Evolutionary conservation across 2,113 vertebrate genomes (phyloP), one percentile per base, ranked within the genome.

Genomic region (Lepidothrix coronata): DNA sequence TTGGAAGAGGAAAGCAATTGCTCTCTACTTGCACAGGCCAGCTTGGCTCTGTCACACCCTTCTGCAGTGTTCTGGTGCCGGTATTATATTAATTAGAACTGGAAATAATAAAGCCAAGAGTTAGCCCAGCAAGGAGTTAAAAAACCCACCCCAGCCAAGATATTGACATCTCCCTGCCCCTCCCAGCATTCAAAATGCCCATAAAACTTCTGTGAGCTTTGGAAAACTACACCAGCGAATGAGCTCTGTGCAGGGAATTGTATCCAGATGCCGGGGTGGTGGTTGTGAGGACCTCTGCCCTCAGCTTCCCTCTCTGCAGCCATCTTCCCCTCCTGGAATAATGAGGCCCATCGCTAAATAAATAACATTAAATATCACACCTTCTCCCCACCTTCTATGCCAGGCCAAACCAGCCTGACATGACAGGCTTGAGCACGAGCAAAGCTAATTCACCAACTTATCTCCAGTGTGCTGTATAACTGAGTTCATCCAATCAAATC

Each of bases 391-490:
- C 55, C 46, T 66, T 39, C 49, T 84, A 65, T 85, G 68, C 48
- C 76, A 78, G 65, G 81, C 59, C 74, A 48, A 91, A 48, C 48
- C 71, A 85, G 52, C 55, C 75, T 0, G 4, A n/a, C 91, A 62
- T 73, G 41, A 55, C 8, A 23, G 51, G 37, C 17, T 4, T 88
- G 85, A 91, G 84, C 54, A 62, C 59, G 76, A 93, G 65, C 76
- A 89, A 95, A 96, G 37, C 44, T 87, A 86, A 91, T 94, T 83
- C 62, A 65, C 84, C 79, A 48, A 62, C 41, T 70, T 85, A 52
- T 35, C 65, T 80, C 63, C 43, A 84, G 74, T 1, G 9, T 62
- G 89, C 63, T 2, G 1, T 94, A 30, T 80, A 89, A 95, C 87
- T 82, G 63, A 91, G 93, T 88, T 68, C 20, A 79, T 90, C 79